A percentile compares a stretch with the other conserved stretches of the same genome.
phyloP scores from a whole-genome alignment of 2,113 vertebrate species.

The Hippocampus zosterae region DNA sequence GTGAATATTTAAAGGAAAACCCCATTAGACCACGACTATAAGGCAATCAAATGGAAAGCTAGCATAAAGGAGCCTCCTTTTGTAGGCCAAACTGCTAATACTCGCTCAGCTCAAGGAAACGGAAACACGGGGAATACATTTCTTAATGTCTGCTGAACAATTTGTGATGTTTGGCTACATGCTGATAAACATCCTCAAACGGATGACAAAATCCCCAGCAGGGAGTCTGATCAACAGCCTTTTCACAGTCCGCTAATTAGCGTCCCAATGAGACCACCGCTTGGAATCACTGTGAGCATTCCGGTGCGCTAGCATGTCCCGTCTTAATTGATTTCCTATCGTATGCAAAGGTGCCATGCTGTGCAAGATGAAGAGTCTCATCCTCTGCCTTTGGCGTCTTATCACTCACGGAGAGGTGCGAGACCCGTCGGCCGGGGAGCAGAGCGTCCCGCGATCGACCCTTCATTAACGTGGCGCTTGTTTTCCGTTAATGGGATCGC shows the following conservation, averaged over 20 bases:
- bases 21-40: not conserved
- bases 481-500: constrained; percentile 50
- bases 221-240: not conserved
- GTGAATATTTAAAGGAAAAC: no score
- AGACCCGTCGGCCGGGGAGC: constrained; percentile 47
- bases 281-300: not conserved
- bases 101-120: not conserved
- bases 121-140: not conserved
- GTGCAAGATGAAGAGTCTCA: constrained; percentile 46
- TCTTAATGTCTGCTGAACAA: not conserved
- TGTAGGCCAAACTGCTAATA: not conserved
- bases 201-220: not conserved
- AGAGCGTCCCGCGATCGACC: constrained; percentile 35
- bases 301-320: constrained; percentile 29
- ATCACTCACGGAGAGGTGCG: constrained; percentile 49
- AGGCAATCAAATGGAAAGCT: not conserved
- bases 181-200: constrained; percentile 11
- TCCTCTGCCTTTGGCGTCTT: constrained; percentile 54
- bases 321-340: constrained; percentile 54
- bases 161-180: not conserved
- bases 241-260: not conserved
- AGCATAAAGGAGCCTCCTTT: not conserved
- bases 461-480: constrained; percentile 46
- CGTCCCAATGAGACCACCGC: not conserved
- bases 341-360: constrained; percentile 47